Percentiles rank a stretch among this genome's conserved stretches.
These are phyloP conservation scores for Dicyrtomina minuta DNA, from an alignment of 2,888 invertebrate species.

Conservation along the genomic window DNA sequence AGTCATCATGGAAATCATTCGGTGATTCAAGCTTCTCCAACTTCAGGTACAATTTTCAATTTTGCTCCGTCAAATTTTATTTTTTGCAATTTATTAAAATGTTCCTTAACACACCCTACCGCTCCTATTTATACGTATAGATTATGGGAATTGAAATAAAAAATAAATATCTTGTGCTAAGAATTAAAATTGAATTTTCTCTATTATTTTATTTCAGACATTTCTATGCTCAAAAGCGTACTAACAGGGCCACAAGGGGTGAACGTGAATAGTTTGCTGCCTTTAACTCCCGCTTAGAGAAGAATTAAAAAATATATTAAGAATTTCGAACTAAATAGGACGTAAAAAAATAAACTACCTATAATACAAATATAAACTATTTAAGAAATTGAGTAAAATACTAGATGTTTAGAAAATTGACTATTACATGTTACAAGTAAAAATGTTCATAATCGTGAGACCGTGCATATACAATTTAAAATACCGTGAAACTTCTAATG, in stretches of 20 bases:
- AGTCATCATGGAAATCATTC: constrained; percentile 23
- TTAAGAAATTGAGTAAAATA: background rate
- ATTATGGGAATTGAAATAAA: too few species aligned
- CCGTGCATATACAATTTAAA: too few species aligned
- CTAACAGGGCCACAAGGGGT: background rate
- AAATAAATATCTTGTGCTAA: too few species aligned
- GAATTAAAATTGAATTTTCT: too few species aligned
- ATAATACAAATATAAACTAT: background rate
- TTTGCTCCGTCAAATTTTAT: background rate
- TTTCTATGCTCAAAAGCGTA: constrained; percentile 13
- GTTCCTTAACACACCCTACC: too few species aligned
- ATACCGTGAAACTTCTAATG: too few species aligned
- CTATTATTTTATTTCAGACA: too few species aligned
- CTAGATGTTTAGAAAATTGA: too few species aligned
- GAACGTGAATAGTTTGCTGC: background rate
- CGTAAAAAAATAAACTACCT: background rate
- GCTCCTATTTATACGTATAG: too few species aligned
- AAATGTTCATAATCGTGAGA: too few species aligned
- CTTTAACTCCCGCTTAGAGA: constrained; percentile 6
- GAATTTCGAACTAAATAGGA: background rate
- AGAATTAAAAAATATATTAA: background rate
- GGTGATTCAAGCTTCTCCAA: constrained; percentile 3
- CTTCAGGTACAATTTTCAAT: constrained; percentile 3
- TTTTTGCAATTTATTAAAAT: too few species aligned
- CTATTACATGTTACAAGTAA: too few species aligned